Conservation (phyloP, 1,140 invertebrate genomes). For the Streblospio benedicti region DNA sequence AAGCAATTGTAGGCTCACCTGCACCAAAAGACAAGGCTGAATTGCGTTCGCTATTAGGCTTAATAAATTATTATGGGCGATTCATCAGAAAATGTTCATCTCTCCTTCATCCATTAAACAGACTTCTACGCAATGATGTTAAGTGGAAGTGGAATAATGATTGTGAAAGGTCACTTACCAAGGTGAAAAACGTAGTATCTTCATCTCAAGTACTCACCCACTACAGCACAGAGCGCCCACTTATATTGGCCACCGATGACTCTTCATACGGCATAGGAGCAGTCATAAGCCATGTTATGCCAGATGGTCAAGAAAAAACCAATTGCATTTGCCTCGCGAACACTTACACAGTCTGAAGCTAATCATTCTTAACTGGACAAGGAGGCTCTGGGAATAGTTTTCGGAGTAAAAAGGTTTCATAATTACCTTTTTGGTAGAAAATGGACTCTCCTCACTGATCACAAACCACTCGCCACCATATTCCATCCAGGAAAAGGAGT, state of each 20-base stretch:
- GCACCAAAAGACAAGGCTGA: no score
- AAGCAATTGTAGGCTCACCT: neutral
- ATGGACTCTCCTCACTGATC: constrained; percentile 37
- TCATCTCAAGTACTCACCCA: no score
- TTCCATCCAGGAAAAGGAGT: no score
- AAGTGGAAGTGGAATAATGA: no score
- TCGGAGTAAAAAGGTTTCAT: constrained; percentile 42
- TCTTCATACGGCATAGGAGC: constrained; percentile 46
- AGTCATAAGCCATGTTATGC: constrained; percentile 46
- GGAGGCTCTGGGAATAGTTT: constrained; percentile 49
- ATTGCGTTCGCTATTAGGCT: no score
- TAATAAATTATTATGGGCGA: no score
- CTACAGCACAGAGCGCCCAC: constrained; percentile 13
- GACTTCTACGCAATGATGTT: no score
- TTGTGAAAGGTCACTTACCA: no score
- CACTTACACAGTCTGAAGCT: constrained; percentile 43
- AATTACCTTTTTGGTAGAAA: constrained; percentile 45
- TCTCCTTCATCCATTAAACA: no score
- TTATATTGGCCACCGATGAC: constrained; percentile 49
- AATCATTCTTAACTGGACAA: constrained; percentile 51
- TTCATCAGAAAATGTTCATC: no score
- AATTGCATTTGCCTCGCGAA: constrained; percentile 46
- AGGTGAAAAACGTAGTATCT: no score
- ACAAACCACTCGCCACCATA: no score
- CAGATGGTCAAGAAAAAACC: constrained; percentile 41